Percentiles rank a stretch among this genome's conserved stretches.
These are phyloP conservation scores for Drosophila robusta DNA, from an alignment of 2,888 invertebrate species.

Conservation along the genomic window DNA sequence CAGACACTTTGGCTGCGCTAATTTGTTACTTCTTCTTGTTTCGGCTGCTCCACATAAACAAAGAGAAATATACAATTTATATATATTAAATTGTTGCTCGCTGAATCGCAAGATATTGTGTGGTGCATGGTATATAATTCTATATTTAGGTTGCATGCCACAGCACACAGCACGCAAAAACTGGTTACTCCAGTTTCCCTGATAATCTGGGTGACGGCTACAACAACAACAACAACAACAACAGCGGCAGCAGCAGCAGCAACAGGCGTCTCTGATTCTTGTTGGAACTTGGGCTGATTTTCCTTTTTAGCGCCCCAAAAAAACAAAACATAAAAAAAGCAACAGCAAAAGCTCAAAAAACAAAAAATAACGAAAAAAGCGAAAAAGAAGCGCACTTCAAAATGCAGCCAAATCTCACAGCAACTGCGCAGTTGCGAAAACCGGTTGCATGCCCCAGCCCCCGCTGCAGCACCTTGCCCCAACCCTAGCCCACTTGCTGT, in stretches of 20 bases:
- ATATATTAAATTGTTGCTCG: constrained; percentile 13
- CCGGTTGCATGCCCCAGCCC: constrained; percentile 33
- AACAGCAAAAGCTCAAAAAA: constrained; percentile 10
- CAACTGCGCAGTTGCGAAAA: constrained; percentile 65
- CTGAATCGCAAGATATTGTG: constrained; percentile 25
- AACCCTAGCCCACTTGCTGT: constrained; percentile 12
- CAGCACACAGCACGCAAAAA: constrained; percentile 64
- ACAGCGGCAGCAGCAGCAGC: constrained; percentile 28
- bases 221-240: constrained; percentile 48
- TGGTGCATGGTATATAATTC: constrained; percentile 61
- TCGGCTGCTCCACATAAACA: constrained; percentile 31
- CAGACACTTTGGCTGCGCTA: constrained; percentile 32
- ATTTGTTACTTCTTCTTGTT: constrained; percentile 4
- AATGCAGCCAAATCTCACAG: constrained; percentile 37
- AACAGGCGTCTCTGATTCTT: constrained; percentile 55
- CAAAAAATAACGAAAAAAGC: neutral
- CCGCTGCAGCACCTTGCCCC: constrained; percentile 5
- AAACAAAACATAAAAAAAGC: constrained; percentile 1
- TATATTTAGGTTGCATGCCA: constrained; percentile 82
- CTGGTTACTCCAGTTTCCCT: constrained; percentile 84
- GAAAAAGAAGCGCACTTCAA: constrained; percentile 14
- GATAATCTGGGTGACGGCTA: constrained; percentile 84
- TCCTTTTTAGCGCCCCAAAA: constrained; percentile 72
- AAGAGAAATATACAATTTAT: constrained; percentile 10
- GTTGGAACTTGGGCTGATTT: constrained; percentile 63